A percentile compares a stretch with the other conserved stretches of the same genome.
Conservation (phyloP, 2,888 invertebrate genomes). For the Griposia aprilina region DNA sequence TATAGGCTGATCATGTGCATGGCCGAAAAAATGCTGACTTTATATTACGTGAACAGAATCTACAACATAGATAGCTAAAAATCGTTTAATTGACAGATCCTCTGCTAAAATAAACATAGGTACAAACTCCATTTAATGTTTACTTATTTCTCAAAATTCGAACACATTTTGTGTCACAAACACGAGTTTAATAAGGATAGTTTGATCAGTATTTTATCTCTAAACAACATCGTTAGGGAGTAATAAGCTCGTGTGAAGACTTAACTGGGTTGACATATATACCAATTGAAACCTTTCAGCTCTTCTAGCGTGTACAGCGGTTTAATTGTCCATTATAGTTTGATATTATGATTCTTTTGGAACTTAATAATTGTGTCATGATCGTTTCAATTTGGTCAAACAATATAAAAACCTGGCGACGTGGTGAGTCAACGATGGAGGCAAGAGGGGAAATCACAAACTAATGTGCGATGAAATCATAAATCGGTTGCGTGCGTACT, state of each 20-base stretch:
- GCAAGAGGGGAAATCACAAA: conserved; percentile 76
- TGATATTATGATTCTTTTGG: conserved; percentile 13
- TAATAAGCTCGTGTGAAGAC: conserved; percentile 56
- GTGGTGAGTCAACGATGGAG: conserved; percentile 74
- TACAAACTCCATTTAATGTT: conserved; percentile 30
- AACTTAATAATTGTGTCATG: conserved; percentile 35
- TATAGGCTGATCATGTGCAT: conserved; percentile 37
- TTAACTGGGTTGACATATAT: conserved; percentile 52
- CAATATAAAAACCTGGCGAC: conserved; percentile 64
- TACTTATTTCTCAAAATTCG: conserved; percentile 30
- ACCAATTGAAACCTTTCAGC: conserved; percentile 53
- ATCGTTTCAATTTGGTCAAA: conserved; percentile 15
- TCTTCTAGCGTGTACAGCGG: conserved; percentile 19
- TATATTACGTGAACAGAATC: conserved; percentile 54
- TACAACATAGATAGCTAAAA: conserved; percentile 42
- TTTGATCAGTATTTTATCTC: conserved; percentile 57
- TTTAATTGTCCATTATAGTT: conserved; percentile 30
- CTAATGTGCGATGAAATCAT: conserved; percentile 73
- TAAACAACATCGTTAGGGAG: conserved; percentile 58
- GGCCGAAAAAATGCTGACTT: conserved; percentile 63
- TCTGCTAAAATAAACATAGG: conserved; percentile 37
- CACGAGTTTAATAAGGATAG: conserved; percentile 54
- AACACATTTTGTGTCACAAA: conserved; percentile 43
- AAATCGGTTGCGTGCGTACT: conserved; percentile 73
- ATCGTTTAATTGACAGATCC: conserved; percentile 28